phyloP scores from a whole-genome alignment of 2,113 vertebrate species.

The Mormyrus lacerda region DNA sequence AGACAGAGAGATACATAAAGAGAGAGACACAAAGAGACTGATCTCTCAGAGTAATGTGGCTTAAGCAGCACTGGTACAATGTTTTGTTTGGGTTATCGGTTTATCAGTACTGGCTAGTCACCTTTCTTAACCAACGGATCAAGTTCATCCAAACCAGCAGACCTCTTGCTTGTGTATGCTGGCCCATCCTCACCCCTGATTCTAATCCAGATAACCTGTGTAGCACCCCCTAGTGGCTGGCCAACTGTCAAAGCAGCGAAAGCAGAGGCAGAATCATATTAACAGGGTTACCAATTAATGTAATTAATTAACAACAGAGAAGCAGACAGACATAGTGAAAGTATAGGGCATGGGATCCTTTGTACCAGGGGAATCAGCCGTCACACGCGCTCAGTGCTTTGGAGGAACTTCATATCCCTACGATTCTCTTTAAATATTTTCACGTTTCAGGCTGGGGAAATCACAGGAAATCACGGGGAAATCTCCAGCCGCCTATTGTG shows the following conservation, averaged over 20 bases:
- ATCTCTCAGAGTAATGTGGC: not conserved
- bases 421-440: slow-evolving; percentile 1
- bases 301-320: not conserved
- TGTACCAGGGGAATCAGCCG: not conserved
- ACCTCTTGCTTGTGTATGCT: not conserved
- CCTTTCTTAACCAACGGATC: not conserved
- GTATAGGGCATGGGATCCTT: not conserved
- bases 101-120: not conserved
- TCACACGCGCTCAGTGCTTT: not conserved
- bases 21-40: not conserved
- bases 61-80: not conserved
- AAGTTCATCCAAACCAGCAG: not conserved
- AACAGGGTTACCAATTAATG: slow-evolving; percentile 1
- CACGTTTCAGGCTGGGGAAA: not conserved
- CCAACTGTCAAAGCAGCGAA: not conserved
- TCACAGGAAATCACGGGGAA: slow-evolving; percentile 1
- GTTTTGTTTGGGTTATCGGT: not conserved
- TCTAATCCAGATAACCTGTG: not conserved
- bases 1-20: not conserved
- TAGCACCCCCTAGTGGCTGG: not conserved
- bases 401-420: not conserved
- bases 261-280: not conserved
- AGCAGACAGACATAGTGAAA: not conserved
- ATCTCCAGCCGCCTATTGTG: not conserved
- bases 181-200: not conserved